phyloP scores from a whole-genome alignment of 2,113 vertebrate species.

The Pedionomus torquatus region DNA sequence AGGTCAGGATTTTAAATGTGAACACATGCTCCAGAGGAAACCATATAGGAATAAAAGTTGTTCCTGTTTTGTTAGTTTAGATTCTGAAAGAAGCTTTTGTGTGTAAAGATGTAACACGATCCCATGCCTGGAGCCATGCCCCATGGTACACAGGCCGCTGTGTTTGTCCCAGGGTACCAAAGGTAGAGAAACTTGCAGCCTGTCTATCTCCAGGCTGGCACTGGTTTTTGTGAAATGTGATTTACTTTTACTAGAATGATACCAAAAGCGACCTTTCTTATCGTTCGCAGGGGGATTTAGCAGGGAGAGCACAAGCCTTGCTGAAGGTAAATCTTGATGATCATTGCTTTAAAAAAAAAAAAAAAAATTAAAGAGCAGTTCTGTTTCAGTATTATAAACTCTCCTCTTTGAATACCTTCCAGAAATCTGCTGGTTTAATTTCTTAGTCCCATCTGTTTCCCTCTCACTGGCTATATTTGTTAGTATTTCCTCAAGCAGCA shows the following conservation, averaged over 20 bases:
- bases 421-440: conserved; percentile 83
- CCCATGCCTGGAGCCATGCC: conserved; percentile 72
- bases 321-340: conserved; percentile 58
- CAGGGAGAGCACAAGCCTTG: not conserved
- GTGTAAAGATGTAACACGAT: conserved; percentile 74
- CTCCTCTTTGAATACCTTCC: conserved; percentile 75
- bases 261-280: conserved; percentile 74
- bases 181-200: conserved; percentile 60
- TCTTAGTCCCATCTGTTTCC: conserved; percentile 83
- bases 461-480: conserved; percentile 81
- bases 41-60: conserved; percentile 69
- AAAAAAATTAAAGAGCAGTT: conserved; percentile 75
- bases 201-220: conserved; percentile 76
- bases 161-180: conserved; percentile 73
- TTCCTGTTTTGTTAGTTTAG: conserved; percentile 79
- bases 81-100: conserved; percentile 86
- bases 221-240: conserved; percentile 71
- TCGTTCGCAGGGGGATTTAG: conserved; percentile 46
- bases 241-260: conserved; percentile 65
- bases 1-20: conserved; percentile 72
- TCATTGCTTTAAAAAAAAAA: conserved; percentile 36
- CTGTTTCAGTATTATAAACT: conserved; percentile 76
- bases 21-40: conserved; percentile 72
- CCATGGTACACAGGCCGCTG: conserved; percentile 73
- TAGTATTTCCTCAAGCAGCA: conserved; percentile 83